phyloP scores from a whole-genome alignment of 37 sponge, comb jelly and placozoan genomes.

The Diacarnus erythraeanus region DNA sequence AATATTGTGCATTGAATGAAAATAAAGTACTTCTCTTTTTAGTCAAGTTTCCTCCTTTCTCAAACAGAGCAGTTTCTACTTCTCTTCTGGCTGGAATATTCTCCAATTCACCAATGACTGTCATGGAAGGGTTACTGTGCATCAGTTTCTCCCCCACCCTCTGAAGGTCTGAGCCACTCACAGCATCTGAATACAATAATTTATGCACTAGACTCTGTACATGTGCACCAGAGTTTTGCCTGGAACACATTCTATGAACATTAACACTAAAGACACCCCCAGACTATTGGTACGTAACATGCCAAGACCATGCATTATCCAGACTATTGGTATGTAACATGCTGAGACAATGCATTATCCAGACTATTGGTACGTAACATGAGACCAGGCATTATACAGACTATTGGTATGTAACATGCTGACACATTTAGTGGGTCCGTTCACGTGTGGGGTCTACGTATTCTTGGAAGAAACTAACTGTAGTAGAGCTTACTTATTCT shows the following conservation, averaged over 20 bases:
- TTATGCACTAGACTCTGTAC: no score
- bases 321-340: neutral
- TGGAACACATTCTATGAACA: no score
- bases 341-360: neutral
- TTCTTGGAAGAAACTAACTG: neutral
- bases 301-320: neutral
- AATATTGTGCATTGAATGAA: conserved; percentile 26
- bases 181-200: conserved; percentile 42
- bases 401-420: no score
- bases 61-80: conserved; percentile 46
- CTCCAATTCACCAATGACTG: conserved; percentile 67
- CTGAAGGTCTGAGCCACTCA: conserved; percentile 50
- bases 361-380: neutral
- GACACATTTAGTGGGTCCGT: no score
- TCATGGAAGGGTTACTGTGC: conserved; percentile 43
- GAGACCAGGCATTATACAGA: neutral
- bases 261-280: no score
- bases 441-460: no score
- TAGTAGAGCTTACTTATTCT: conserved; percentile 59
- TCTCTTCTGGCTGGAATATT: conserved; percentile 50
- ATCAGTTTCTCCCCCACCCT: conserved; percentile 54
- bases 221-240: no score
- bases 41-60: conserved; percentile 7
- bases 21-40: conserved; percentile 35
- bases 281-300: neutral